These are phyloP conservation scores for Caenorhabditis sp. DNA, from an alignment of 2,888 invertebrate species.

Conservation along the genomic window DNA sequence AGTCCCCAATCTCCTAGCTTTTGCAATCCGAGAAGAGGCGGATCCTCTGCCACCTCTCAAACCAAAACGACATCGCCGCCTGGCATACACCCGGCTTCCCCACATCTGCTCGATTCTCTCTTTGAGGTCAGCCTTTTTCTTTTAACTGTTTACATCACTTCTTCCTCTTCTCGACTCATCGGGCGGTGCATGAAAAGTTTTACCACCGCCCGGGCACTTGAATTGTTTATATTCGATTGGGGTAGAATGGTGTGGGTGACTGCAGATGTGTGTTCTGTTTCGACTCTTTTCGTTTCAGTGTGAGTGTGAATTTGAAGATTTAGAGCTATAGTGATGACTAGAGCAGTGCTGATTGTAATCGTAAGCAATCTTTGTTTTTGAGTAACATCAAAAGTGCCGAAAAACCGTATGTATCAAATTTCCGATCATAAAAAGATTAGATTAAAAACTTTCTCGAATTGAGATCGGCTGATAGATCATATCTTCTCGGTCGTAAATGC, in stretches of 20 bases:
- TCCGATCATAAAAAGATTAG: too few species aligned
- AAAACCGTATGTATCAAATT: too few species aligned
- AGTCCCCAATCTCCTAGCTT: too few species aligned
- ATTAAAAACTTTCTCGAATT: too few species aligned
- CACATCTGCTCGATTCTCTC: not conserved
- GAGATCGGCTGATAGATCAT: too few species aligned
- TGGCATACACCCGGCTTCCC: not conserved
- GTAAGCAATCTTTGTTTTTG: too few species aligned
- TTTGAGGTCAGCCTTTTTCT: constrained; percentile 2
- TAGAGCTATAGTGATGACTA: not conserved
- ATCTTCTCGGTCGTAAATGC: too few species aligned
- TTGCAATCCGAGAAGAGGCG: too few species aligned
- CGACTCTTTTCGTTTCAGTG: not conserved
- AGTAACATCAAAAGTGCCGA: too few species aligned
- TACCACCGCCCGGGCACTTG: constrained; percentile 6
- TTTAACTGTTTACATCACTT: constrained; percentile 7
- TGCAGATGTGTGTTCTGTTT: constrained; percentile 1
- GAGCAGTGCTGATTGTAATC: too few species aligned
- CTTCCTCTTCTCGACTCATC: constrained; percentile 13
- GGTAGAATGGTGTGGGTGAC: not conserved
- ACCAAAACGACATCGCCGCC: not conserved
- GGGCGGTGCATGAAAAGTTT: constrained; percentile 18
- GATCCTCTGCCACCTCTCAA: too few species aligned
- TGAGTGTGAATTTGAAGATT: not conserved
- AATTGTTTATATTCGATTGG: constrained; percentile 22